Evolutionary conservation across 1,140 invertebrate species (phyloP).

Genomic region (Aphelinus atriplicis): DNA sequence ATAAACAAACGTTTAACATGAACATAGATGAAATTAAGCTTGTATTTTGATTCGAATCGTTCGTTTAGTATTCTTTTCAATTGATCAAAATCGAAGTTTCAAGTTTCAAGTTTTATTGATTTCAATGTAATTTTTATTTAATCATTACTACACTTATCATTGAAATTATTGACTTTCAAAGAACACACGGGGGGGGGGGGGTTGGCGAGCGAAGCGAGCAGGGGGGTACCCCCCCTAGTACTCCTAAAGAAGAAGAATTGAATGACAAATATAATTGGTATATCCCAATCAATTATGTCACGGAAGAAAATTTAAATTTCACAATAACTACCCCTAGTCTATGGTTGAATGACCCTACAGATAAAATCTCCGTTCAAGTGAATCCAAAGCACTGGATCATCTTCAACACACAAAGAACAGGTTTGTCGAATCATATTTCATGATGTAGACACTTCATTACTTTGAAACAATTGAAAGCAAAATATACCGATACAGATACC

Average conservation of each 20-base stretch:
- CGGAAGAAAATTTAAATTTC: slow-evolving; percentile 59
- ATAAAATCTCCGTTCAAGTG: not conserved
- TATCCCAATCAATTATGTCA: slow-evolving; percentile 69
- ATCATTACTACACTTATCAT: no score
- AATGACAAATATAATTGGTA: slow-evolving; percentile 59
- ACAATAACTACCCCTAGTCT: slow-evolving; percentile 59
- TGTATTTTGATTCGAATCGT: no score
- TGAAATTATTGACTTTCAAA: no score
- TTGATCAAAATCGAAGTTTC: no score
- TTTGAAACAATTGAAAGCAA: not conserved
- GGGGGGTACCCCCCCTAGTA: no score
- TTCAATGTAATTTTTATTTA: no score
- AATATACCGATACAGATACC: not conserved
- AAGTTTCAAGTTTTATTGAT: no score
- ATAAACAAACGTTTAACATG: no score
- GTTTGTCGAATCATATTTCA: slow-evolving; percentile 46
- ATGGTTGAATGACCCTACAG: slow-evolving; percentile 42
- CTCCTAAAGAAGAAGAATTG: slow-evolving; percentile 32
- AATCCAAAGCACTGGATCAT: slow-evolving; percentile 66
- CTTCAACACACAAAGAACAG: slow-evolving; percentile 70
- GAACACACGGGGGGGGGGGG: no score
- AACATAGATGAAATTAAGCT: no score
- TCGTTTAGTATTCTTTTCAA: no score
- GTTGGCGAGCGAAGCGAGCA: no score
- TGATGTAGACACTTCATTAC: not conserved